These are phyloP conservation scores for Oplegnathus fasciatus DNA, from an alignment of 2,113 vertebrate species.

Conservation along the genomic window DNA sequence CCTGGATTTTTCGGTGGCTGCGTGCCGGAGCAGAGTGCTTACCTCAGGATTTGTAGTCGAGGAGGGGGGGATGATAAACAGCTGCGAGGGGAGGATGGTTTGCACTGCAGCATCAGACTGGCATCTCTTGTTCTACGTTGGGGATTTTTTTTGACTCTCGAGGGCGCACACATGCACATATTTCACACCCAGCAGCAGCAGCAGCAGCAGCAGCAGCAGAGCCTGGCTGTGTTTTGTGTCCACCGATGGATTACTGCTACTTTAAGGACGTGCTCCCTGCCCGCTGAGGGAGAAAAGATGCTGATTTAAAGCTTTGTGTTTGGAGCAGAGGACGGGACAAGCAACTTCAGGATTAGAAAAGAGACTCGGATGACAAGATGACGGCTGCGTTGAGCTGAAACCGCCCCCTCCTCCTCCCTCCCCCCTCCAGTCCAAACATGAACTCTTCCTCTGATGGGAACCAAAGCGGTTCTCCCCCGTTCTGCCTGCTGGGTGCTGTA, in stretches of 20 bases:
- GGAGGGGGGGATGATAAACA: conserved; percentile 36
- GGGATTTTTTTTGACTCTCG: conserved; percentile 5
- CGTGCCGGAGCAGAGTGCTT: conserved; percentile 36
- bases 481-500: conserved; percentile 90
- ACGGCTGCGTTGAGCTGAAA: conserved; percentile 54
- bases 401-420: conserved; percentile 15
- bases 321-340: not conserved
- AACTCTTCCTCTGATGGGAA: conserved; percentile 87
- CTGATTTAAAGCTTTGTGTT: conserved; percentile 44
- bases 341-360: conserved; percentile 25
- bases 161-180: conserved; percentile 31
- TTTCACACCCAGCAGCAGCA: conserved; percentile 1
- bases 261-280: conserved; percentile 16
- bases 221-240: not conserved
- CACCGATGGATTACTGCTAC: conserved; percentile 34
- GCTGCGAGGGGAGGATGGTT: conserved; percentile 32
- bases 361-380: conserved; percentile 24
- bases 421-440: conserved; percentile 86
- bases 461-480: conserved; percentile 85
- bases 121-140: conserved; percentile 29
- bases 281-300: conserved; percentile 19
- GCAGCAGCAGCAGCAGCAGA: conserved; percentile 18
- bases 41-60: conserved; percentile 35
- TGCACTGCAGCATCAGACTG: conserved; percentile 58
- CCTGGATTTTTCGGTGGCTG: conserved; percentile 15